Base-by-base conservation (phyloP, 64 coral and sea anemone genomes). In the Porites australiensis region DNA sequence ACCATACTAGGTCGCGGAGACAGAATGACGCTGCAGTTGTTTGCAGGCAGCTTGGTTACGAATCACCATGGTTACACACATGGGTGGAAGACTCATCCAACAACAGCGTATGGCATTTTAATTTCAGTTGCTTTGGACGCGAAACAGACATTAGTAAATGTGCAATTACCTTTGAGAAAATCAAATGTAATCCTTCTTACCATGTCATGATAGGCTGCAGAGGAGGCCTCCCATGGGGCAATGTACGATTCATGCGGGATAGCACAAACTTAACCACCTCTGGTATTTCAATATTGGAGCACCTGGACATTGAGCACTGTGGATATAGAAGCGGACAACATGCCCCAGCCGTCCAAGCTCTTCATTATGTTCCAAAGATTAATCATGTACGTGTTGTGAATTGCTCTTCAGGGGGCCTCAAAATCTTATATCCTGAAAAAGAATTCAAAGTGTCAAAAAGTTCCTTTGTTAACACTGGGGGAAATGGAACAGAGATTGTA, bases 221-320 rank as follows among this genome's bases (percentile, higher is more conserved):
- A 13, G 90, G 49, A 12, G 76, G 67, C 15, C 58, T 43, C 19
- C 87, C 90, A 27, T 96, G 95, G 95, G 95, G 95, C 83, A 93
- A 93, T 16, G 63, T 96, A 76, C 50, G 90, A 50, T 90, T 96
- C 48, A 59, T 89, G 2, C 77, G 66, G 14, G 82, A 52, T 19
- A 70, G 23, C 75, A 81, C 83, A 19, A 63, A 60, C 61, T 3
- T 64, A 0, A 44, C 10, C 19, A 12, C 8, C 7, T 58, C 62
- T 20, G 6, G 47, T 37, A 87, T 22, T 44, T 87, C 84, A 52
- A 45, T 52, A 49, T 54, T 87, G 13, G 63, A 87, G 22, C 53
- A 87, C 67, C 3, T 87, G 9, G 47, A 87, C 4, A 87, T 87
- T 53, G 70, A 72, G 67, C 70, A 87, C 68, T 70, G 65, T 72